Conservation (phyloP, 2,797 vertebrate genomes). For the Chelon labrosus region DNA sequence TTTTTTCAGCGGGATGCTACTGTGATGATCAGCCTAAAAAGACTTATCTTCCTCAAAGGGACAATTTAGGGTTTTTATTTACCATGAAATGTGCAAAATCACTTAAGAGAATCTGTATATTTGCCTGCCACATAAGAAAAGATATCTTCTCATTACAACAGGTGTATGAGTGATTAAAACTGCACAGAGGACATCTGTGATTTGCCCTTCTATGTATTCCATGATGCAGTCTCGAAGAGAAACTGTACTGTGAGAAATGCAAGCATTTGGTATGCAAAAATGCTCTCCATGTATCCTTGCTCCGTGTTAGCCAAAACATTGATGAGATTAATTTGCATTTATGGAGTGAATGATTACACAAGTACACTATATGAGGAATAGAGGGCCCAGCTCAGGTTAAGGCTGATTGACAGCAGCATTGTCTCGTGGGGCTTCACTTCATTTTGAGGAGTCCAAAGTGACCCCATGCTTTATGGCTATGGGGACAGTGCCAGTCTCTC, state of each 20-base stretch:
- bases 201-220: slow-evolving; percentile 21
- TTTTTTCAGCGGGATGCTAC: slow-evolving; percentile 47
- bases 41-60: slow-evolving; percentile 7
- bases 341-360: slow-evolving; percentile 83
- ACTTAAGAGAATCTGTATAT: slow-evolving; percentile 6
- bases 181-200: slow-evolving; percentile 22
- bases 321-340: slow-evolving; percentile 81
- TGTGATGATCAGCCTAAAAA: slow-evolving; percentile 31
- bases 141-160: slow-evolving; percentile 13
- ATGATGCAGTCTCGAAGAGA: slow-evolving; percentile 20
- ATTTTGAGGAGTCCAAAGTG: slow-evolving; percentile 75
- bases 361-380: slow-evolving; percentile 81
- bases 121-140: slow-evolving; percentile 10
- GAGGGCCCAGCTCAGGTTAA: slow-evolving; percentile 81
- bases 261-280: slow-evolving; percentile 59
- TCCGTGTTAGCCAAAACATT: slow-evolving; percentile 73
- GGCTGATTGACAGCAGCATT: slow-evolving; percentile 83
- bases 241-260: slow-evolving; percentile 51
- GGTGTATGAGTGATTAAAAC: slow-evolving; percentile 38
- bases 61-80: slow-evolving; percentile 19
- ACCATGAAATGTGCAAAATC: slow-evolving; percentile 3
- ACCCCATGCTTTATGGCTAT: slow-evolving; percentile 78
- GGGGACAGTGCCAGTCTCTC: slow-evolving; percentile 83
- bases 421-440: slow-evolving; percentile 77
- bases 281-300: slow-evolving; percentile 50